Evolutionary conservation across 2,113 vertebrate genomes (phyloP).

Genomic region (Amazona vittata): DNA sequence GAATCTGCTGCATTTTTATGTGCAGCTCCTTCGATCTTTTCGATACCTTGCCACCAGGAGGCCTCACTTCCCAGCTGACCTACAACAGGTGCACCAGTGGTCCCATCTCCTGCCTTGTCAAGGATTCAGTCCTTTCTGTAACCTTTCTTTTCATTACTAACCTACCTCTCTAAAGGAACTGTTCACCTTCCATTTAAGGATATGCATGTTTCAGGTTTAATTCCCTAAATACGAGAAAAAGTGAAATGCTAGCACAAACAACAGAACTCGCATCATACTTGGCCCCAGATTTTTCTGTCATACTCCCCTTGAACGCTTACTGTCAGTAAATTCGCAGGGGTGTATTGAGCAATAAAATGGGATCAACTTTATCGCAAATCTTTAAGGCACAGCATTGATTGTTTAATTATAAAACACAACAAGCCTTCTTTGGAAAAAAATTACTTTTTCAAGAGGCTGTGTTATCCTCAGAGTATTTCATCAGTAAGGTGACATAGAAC

Average conservation of each 20-base stretch:
- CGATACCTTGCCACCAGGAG: fast-evolving
- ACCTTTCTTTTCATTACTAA: not conserved
- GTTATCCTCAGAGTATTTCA: not conserved
- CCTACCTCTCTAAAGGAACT: not conserved
- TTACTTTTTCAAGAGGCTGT: not conserved
- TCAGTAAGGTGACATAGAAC: not conserved
- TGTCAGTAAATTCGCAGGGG: not conserved
- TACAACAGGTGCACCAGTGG: not conserved
- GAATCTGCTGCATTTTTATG: conserved; percentile 50
- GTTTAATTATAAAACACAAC: conserved; percentile 32
- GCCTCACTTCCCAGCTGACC: not conserved
- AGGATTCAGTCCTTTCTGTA: not conserved
- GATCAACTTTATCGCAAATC: not conserved
- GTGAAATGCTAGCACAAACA: not conserved
- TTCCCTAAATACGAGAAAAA: not conserved
- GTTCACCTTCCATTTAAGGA: not conserved
- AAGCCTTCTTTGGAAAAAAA: not conserved
- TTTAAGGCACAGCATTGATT: not conserved
- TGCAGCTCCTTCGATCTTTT: not conserved
- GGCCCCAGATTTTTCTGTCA: not conserved
- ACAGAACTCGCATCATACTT: not conserved
- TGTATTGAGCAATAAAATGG: not conserved
- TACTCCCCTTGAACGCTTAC: not conserved
- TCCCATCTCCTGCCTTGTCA: not conserved
- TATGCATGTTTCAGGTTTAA: not conserved